Conservation (phyloP, 2,888 invertebrate genomes). For the Ichneumoninae sp. region DNA sequence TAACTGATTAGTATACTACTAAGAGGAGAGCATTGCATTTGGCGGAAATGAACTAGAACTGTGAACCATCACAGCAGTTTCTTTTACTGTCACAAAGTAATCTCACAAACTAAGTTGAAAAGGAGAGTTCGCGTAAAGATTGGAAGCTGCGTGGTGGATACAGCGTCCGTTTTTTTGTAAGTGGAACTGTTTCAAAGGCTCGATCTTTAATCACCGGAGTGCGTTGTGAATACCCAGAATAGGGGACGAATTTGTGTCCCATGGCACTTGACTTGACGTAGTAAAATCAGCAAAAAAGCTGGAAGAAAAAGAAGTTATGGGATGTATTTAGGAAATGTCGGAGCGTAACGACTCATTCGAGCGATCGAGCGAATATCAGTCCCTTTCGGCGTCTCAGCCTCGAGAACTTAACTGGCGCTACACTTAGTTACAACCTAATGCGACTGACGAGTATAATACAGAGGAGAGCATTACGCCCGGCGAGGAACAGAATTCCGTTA, state of each 20-base stretch:
- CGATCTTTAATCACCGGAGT: background rate
- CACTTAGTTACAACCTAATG: slow-evolving; percentile 38
- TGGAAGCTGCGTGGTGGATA: background rate
- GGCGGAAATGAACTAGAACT: slow-evolving; percentile 41
- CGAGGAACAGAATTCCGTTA: slow-evolving; percentile 39
- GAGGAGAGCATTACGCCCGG: slow-evolving; percentile 36
- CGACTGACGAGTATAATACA: slow-evolving; percentile 29
- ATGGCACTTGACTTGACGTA: background rate
- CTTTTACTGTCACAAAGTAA: background rate
- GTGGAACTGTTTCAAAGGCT: background rate
- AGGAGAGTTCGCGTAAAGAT: background rate
- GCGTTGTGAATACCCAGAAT: background rate
- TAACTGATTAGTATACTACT: too few species aligned
- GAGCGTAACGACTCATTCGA: background rate
- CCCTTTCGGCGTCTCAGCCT: background rate
- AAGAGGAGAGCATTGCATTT: slow-evolving; percentile 25
- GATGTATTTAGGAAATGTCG: background rate
- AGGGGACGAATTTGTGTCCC: background rate
- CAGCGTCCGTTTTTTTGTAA: background rate
- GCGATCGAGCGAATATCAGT: background rate
- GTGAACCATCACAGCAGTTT: slow-evolving; percentile 5
- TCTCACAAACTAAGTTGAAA: background rate
- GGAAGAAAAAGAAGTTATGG: background rate
- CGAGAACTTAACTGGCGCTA: slow-evolving; percentile 37
- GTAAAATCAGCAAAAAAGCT: background rate